Base-by-base conservation (phyloP, 2,797 vertebrate genomes). In the Furcifer pardalis region DNA sequence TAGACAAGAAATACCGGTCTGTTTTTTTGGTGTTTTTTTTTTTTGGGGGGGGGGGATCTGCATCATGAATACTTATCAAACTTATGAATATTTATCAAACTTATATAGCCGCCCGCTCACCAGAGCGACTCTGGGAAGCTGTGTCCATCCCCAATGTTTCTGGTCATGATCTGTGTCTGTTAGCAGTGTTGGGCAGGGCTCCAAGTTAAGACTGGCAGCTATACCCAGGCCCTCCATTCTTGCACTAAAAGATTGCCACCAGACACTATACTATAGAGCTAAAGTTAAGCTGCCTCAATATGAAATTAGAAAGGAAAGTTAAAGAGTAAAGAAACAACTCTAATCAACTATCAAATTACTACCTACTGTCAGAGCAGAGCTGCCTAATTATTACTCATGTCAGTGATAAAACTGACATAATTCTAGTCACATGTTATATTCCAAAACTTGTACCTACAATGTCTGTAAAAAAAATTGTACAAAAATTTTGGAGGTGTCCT, bases 1-100 rank as follows among this genome's bases (percentile, higher is more conserved):
- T 32, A 82, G 46, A 76, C 87, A 49, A 86, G 44, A 89, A 89
- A 6, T 74, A 49, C 49, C 68, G 13, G 63, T 82, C 78, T 87
- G 37, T n/a, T n/a, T n/a, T n/a, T n/a, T n/a, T n/a, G n/a, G n/a
- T n/a, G n/a, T n/a, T n/a, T n/a, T n/a, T n/a, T n/a, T n/a, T n/a
- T n/a, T n/a, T n/a, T n/a, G n/a, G n/a, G n/a, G n/a, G n/a, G n/a
- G n/a, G n/a, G n/a, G n/a, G n/a, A n/a, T 65, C 91, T 89, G 60
- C 32, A 79, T 79, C 27, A 68, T 42, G 46, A 17, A 49, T 62
- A 81, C n/a, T n/a, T n/a, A n/a, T n/a, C n/a, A n/a, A n/a, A n/a
- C n/a, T n/a, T n/a, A n/a, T n/a, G n/a, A n/a, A n/a, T n/a, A n/a
- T n/a, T n/a, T n/a, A n/a, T n/a, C n/a, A n/a, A n/a, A n/a, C n/a